A percentile compares a stretch with the other conserved stretches of the same genome.
Evolutionary conservation across 2,797 vertebrate genomes (phyloP).

Genomic region (Melanotaenia boesemani): DNA sequence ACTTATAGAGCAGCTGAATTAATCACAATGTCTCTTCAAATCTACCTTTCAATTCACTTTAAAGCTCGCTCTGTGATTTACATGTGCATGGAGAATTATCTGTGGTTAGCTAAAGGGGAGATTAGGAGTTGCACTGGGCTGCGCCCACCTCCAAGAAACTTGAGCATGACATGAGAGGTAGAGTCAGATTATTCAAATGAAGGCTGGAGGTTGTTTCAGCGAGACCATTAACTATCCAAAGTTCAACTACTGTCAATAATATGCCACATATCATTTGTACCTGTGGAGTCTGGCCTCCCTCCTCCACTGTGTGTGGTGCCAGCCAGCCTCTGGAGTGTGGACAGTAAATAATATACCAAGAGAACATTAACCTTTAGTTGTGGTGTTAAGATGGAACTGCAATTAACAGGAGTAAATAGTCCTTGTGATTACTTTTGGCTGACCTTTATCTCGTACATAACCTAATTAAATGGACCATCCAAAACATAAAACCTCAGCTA

Average conservation of each 20-base stretch:
- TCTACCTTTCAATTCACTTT: constrained; percentile 80
- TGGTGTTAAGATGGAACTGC: constrained; percentile 81
- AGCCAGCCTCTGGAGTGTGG: constrained; percentile 52
- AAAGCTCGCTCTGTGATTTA: constrained; percentile 73
- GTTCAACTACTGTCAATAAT: constrained; percentile 65
- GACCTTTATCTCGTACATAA: constrained; percentile 82
- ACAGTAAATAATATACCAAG: constrained; percentile 79
- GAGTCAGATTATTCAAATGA: constrained; percentile 68
- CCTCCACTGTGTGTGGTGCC: constrained; percentile 24
- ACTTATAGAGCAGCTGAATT: constrained; percentile 73
- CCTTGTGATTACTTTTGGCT: constrained; percentile 85
- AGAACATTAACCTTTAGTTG: constrained; percentile 86
- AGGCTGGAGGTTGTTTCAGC: constrained; percentile 44
- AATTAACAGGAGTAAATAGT: constrained; percentile 88
- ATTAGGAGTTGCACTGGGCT: constrained; percentile 61
- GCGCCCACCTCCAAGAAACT: constrained; percentile 54
- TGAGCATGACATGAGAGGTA: constrained; percentile 56
- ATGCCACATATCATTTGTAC: constrained; percentile 55
- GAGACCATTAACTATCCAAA: constrained; percentile 49
- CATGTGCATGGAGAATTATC: constrained; percentile 76
- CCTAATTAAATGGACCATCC: constrained; percentile 85
- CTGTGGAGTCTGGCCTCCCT: constrained; percentile 39
- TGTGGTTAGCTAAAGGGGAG: constrained; percentile 68
- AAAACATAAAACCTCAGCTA: constrained; percentile 83
- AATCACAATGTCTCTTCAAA: constrained; percentile 80